A percentile compares a stretch with the other conserved stretches of the same genome.
Evolutionary conservation across 64 coral and sea anemone genomes (phyloP).

Genomic region (Stylophora pistillata): DNA sequence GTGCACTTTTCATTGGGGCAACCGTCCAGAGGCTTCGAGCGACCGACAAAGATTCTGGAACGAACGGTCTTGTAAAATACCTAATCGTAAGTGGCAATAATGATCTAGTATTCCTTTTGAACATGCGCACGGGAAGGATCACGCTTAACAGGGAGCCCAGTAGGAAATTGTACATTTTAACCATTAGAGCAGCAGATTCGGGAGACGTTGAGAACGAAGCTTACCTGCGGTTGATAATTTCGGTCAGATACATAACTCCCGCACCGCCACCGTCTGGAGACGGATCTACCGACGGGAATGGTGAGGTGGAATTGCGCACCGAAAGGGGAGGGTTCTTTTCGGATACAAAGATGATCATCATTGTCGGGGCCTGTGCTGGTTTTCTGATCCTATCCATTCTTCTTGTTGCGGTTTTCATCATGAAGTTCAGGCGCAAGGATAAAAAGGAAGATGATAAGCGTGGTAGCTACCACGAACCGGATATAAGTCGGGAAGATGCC

Average conservation of each 20-base stretch:
- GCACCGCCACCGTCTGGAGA: neutral
- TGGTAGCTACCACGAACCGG: constrained; percentile 69
- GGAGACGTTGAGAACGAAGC: constrained; percentile 34
- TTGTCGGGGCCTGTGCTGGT: constrained; percentile 64
- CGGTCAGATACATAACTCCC: constrained; percentile 3
- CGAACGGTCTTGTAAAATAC: constrained; percentile 67
- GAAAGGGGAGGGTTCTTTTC: constrained; percentile 29
- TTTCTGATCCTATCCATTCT: constrained; percentile 53
- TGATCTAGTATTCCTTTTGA: constrained; percentile 54
- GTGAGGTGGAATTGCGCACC: constrained; percentile 1
- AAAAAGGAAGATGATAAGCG: neutral
- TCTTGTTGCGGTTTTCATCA: constrained; percentile 43
- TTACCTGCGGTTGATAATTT: constrained; percentile 40
- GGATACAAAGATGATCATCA: constrained; percentile 64
- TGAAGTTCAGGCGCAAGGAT: constrained; percentile 56
- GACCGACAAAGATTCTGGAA: constrained; percentile 61
- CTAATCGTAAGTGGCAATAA: constrained; percentile 71
- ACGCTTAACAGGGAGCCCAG: constrained; percentile 53
- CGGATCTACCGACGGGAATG: neutral
- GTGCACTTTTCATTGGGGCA: constrained; percentile 58
- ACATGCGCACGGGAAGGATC: constrained; percentile 57
- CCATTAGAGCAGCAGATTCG: constrained; percentile 75
- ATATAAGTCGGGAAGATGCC: constrained; percentile 85
- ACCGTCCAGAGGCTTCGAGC: constrained; percentile 66
- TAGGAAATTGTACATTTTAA: constrained; percentile 52